A percentile compares a stretch with the other conserved stretches of the same genome.
Conservation (phyloP, 2,797 vertebrate genomes). For the Alfaro cultratus region DNA sequence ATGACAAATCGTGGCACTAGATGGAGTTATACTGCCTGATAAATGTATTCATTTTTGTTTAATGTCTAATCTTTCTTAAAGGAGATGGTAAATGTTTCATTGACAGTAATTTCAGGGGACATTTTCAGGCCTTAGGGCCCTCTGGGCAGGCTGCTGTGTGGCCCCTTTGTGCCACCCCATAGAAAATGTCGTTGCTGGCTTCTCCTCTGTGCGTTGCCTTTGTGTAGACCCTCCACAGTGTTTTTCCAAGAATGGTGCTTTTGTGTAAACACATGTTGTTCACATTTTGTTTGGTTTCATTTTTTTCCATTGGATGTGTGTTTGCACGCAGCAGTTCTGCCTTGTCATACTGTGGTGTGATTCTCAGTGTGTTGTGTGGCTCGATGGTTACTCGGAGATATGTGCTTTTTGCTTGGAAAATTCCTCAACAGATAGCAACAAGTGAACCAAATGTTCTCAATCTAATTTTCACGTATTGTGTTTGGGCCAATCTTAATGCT, state of each 20-base stretch:
- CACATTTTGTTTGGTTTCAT: constrained; percentile 83
- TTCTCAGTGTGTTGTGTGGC: constrained; percentile 41
- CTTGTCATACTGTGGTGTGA: constrained; percentile 30
- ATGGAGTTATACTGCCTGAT: not conserved
- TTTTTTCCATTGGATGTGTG: constrained; percentile 53
- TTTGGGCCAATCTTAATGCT: not conserved
- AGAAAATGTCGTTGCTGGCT: constrained; percentile 40
- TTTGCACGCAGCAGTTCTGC: constrained; percentile 54
- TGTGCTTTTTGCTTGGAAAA: constrained; percentile 8
- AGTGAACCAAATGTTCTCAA: not conserved
- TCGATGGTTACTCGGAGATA: constrained; percentile 13
- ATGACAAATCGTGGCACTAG: not conserved
- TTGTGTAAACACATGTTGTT: constrained; percentile 80
- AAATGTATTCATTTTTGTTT: not conserved
- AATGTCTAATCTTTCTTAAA: not conserved
- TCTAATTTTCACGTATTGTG: not conserved
- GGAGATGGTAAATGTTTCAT: not conserved
- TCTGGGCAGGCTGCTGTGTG: constrained; percentile 69
- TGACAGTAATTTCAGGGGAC: not conserved
- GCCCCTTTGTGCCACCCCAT: constrained; percentile 81
- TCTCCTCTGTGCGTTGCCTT: constrained; percentile 30
- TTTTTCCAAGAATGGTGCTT: constrained; percentile 73
- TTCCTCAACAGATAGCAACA: constrained; percentile 7
- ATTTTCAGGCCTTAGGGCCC: not conserved
- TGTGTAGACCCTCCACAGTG: constrained; percentile 48